Evolutionary conservation across 2,797 vertebrate genomes (phyloP).

Genomic region (Nothura maculosa): DNA sequence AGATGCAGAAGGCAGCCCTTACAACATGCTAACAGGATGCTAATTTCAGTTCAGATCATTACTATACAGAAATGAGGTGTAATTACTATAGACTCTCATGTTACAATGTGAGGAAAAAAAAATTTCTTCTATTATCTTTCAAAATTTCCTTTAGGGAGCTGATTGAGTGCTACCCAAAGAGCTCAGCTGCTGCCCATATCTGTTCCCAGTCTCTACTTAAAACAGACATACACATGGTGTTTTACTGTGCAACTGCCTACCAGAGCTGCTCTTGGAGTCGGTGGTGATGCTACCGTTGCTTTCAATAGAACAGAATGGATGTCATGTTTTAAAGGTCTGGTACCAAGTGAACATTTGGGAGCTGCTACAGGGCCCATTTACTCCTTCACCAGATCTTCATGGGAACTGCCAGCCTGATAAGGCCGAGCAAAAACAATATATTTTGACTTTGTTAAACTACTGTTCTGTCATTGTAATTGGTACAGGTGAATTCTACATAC

Average conservation of each 20-base stretch:
- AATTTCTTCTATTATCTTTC: background rate
- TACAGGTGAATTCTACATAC: background rate
- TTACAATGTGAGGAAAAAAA: background rate
- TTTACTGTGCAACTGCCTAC: background rate
- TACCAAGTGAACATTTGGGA: background rate
- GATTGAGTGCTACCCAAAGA: background rate
- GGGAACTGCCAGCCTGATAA: background rate
- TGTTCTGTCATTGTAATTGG: conserved; percentile 3
- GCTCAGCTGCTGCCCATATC: background rate
- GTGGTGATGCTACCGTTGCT: background rate
- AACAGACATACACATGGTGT: background rate
- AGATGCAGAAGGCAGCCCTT: background rate
- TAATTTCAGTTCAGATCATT: background rate
- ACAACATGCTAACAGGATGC: background rate
- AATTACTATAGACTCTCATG: background rate
- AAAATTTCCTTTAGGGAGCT: background rate
- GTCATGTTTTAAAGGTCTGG: background rate
- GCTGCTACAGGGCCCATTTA: background rate
- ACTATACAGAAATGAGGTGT: background rate
- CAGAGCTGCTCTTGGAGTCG: background rate
- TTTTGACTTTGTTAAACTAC: background rate
- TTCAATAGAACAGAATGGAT: background rate
- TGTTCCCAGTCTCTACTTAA: background rate
- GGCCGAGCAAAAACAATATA: background rate
- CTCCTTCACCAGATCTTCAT: background rate